Evolutionary conservation across 2,888 invertebrate species (phyloP).

Genomic region (Perithous albicinctus): DNA sequence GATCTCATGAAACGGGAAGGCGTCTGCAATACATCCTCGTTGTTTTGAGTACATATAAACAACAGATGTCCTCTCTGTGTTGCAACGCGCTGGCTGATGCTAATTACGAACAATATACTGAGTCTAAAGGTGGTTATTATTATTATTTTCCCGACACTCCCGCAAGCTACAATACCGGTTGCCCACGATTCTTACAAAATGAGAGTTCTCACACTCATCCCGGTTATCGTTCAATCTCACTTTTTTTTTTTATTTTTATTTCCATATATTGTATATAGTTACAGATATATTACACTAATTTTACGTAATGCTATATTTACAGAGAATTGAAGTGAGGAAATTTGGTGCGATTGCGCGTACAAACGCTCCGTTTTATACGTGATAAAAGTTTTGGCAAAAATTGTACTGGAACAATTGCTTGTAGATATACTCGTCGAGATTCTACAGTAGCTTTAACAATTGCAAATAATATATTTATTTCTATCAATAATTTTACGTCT

Average conservation of each 20-base stretch:
- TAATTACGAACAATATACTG: constrained; percentile 79
- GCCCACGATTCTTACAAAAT: constrained; percentile 79
- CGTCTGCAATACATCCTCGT: constrained; percentile 47
- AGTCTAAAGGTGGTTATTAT: constrained; percentile 63
- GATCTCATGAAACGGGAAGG: constrained; percentile 79
- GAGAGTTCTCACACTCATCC: constrained; percentile 81
- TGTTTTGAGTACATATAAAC: constrained; percentile 3
- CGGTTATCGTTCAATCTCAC: constrained; percentile 72
- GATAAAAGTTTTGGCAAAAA: constrained; percentile 36
- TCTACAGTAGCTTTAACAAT: constrained; percentile 33
- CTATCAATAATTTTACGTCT: constrained; percentile 37
- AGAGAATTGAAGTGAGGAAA: constrained; percentile 49
- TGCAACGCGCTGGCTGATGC: constrained; percentile 73
- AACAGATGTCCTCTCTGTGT: constrained; percentile 44
- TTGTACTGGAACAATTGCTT: constrained; percentile 56
- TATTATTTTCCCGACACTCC: constrained; percentile 51
- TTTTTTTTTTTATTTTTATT: no score
- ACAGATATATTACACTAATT: constrained; percentile 77
- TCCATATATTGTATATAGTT: constrained; percentile 69
- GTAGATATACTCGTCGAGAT: constrained; percentile 29
- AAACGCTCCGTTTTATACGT: background rate
- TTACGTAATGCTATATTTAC: constrained; percentile 78
- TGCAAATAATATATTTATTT: constrained; percentile 59
- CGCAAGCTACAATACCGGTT: constrained; percentile 31
- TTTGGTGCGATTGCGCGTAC: background rate